Percentiles rank a stretch among this genome's conserved stretches.
These are phyloP conservation scores for Galerucella nymphaeae DNA, from an alignment of 2,888 invertebrate species.

Conservation along the genomic window DNA sequence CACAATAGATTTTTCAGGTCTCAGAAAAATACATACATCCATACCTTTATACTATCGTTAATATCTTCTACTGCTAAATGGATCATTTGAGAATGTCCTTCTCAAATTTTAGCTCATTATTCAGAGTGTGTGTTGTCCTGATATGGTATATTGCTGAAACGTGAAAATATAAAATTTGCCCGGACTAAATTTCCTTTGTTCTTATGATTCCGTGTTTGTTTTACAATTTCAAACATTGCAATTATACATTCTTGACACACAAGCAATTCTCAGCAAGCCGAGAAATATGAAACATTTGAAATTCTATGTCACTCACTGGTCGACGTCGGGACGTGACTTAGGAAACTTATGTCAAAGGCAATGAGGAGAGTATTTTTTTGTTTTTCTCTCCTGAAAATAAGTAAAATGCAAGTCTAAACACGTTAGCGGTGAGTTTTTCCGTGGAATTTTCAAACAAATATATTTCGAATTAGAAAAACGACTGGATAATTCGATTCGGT, in stretches of 20 bases:
- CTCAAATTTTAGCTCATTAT: too few species aligned
- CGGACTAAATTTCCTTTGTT: background rate
- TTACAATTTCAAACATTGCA: slow-evolving; percentile 61
- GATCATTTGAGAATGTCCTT: too few species aligned
- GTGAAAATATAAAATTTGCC: background rate
- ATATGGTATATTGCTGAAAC: too few species aligned
- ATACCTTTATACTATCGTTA: too few species aligned
- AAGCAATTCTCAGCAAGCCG: slow-evolving; percentile 63
- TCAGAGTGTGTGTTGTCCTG: too few species aligned
- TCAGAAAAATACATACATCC: too few species aligned
- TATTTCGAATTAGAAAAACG: background rate
- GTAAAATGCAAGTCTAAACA: slow-evolving; percentile 5
- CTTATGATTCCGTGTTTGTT: slow-evolving; percentile 44
- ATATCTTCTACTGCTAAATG: too few species aligned
- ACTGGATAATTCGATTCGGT: slow-evolving; percentile 8
- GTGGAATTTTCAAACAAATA: background rate
- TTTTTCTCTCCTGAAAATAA: background rate
- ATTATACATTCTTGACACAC: slow-evolving; percentile 65
- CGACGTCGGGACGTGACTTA: slow-evolving; percentile 48
- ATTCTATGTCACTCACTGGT: slow-evolving; percentile 60
- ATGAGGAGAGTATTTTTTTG: slow-evolving; percentile 27
- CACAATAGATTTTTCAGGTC: too few species aligned
- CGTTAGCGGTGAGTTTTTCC: background rate
- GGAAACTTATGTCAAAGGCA: slow-evolving; percentile 35
- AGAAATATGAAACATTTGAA: slow-evolving; percentile 64